Percentiles rank a stretch among this genome's conserved stretches.
phyloP scores from a whole-genome alignment of 2,888 invertebrate species.

The Drosophila helvetica region DNA sequence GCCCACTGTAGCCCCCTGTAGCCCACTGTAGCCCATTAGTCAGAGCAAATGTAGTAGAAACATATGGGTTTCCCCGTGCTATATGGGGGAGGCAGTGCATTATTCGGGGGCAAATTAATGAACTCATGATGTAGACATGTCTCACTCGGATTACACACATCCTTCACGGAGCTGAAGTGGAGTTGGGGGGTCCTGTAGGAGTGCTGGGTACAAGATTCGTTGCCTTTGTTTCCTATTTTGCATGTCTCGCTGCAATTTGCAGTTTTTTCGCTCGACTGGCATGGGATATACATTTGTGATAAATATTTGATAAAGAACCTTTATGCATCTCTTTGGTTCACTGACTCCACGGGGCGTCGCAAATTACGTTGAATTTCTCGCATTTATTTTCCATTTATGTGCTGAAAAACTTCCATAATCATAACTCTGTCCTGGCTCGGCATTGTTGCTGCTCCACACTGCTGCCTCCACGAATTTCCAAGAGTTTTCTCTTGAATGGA shows the following conservation, averaged over 20 bases:
- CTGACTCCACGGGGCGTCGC: conserved; percentile 59
- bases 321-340: conserved; percentile 60
- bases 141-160: conserved; percentile 52
- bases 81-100: conserved; percentile 17
- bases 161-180: conserved; percentile 1
- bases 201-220: conserved; percentile 7
- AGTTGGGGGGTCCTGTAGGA: background rate
- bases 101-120: conserved; percentile 62
- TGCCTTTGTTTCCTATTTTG: conserved; percentile 50
- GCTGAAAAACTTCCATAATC: conserved; percentile 67
- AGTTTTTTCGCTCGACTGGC: background rate
- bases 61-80: conserved; percentile 20
- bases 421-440: conserved; percentile 65
- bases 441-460: conserved; percentile 52
- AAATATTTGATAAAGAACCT: conserved; percentile 57
- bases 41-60: conserved; percentile 53
- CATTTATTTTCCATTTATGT: conserved; percentile 62
- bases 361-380: conserved; percentile 65
- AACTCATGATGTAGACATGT: conserved; percentile 65
- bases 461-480: conserved; percentile 1
- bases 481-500: conserved; percentile 65
- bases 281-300: conserved; percentile 34
- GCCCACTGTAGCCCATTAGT: conserved; percentile 56
- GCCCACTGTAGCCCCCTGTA: conserved; percentile 31
- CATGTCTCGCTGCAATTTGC: conserved; percentile 66